These are phyloP conservation scores for Pegoplata infirma DNA, from an alignment of 2,888 invertebrate species.

Conservation along the genomic window DNA sequence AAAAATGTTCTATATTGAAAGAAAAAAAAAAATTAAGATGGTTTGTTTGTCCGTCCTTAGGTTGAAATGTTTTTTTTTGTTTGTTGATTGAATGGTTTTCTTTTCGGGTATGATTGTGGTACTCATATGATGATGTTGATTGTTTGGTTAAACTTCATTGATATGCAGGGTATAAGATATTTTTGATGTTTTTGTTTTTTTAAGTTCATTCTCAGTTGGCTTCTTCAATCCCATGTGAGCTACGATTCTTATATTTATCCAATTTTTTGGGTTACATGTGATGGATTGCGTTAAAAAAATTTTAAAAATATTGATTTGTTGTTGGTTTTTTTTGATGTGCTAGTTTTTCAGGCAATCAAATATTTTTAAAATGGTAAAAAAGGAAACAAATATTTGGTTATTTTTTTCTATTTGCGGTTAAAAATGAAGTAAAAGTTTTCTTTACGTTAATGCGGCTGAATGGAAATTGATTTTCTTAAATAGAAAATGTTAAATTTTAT, in stretches of 20 bases:
- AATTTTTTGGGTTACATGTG: constrained; percentile 5
- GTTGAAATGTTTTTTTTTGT: constrained; percentile 5
- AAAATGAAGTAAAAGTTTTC: background rate
- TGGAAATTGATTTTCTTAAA: no score
- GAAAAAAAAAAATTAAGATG: background rate
- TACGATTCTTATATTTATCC: constrained; percentile 6
- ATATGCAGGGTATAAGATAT: constrained; percentile 47
- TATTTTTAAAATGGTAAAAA: background rate
- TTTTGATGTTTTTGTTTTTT: constrained; percentile 26
- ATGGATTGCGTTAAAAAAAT: constrained; percentile 16
- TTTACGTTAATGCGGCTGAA: background rate
- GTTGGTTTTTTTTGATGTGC: background rate
- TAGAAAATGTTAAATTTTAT: no score
- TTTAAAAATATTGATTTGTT: background rate
- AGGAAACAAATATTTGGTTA: constrained; percentile 28
- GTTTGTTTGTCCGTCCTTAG: background rate
- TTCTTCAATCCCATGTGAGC: constrained; percentile 24
- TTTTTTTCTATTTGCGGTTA: background rate
- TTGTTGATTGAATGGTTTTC: constrained; percentile 57
- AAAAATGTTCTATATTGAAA: background rate
- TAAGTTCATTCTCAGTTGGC: constrained; percentile 14
- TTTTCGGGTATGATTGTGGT: constrained; percentile 18
- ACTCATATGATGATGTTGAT: constrained; percentile 37
- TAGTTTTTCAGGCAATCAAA: constrained; percentile 17
- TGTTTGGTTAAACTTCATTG: constrained; percentile 55